phyloP scores from a whole-genome alignment of 2,797 vertebrate species.

The Melanotaenia pygmaea region DNA sequence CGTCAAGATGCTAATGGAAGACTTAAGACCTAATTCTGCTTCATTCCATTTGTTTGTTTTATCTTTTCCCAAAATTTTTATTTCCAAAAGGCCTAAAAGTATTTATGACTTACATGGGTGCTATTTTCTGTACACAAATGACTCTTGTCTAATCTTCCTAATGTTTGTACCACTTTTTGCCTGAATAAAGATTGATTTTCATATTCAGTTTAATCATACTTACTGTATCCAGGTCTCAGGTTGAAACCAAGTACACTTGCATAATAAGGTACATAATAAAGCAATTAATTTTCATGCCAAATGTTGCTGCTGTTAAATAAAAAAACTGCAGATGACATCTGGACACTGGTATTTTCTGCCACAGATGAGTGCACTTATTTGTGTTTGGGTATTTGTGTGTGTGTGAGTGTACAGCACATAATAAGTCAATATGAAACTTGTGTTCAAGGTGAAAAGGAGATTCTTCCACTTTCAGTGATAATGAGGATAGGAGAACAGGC shows the following conservation, averaged over 20 bases:
- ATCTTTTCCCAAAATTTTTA: background rate
- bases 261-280: background rate
- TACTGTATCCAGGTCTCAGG: slow-evolving; percentile 14
- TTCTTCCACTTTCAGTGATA: slow-evolving; percentile 21
- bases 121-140: background rate
- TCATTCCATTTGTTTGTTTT: background rate
- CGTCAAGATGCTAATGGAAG: slow-evolving; percentile 37
- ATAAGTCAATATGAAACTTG: slow-evolving; percentile 27
- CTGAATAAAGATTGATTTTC: background rate
- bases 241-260: slow-evolving; percentile 2
- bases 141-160: slow-evolving; percentile 3
- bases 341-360: slow-evolving; percentile 28
- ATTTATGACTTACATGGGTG: background rate
- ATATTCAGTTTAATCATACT: background rate
- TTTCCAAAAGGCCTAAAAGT: background rate
- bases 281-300: slow-evolving; percentile 20
- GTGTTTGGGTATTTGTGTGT: slow-evolving; percentile 8
- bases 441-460: slow-evolving; percentile 31
- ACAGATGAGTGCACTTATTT: background rate
- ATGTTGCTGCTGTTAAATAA: slow-evolving; percentile 48
- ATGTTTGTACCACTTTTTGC: background rate
- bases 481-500: slow-evolving; percentile 34
- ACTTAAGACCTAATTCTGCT: slow-evolving; percentile 44
- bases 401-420: slow-evolving; percentile 4
- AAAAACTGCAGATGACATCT: slow-evolving; percentile 16